Evolutionary conservation across 2,113 vertebrate species (phyloP).

Genomic region (Crypturellus undulatus): DNA sequence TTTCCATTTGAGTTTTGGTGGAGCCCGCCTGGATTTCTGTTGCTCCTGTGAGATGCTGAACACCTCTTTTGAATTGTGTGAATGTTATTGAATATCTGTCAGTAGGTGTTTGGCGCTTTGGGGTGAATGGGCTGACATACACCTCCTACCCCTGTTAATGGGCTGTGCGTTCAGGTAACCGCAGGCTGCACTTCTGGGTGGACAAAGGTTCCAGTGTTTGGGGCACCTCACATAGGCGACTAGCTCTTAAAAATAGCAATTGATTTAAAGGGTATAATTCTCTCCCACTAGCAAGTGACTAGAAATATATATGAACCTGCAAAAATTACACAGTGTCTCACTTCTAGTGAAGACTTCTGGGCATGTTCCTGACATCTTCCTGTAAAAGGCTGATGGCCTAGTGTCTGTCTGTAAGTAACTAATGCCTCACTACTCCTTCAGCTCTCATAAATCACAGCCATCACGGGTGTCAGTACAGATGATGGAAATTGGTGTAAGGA

Average conservation of each 20-base stretch:
- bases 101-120: not conserved
- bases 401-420: constrained; percentile 24
- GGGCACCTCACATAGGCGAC: not conserved
- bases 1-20: not conserved
- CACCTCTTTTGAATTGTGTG: not conserved
- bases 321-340: not conserved
- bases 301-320: not conserved
- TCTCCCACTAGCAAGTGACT: not conserved
- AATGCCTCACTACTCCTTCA: not conserved
- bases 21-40: not conserved
- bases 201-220: constrained; percentile 8
- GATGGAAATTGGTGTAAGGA: not conserved
- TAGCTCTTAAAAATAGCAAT: not conserved
- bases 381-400: constrained; percentile 29
- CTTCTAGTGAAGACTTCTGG: not conserved
- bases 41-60: not conserved
- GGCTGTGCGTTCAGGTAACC: not conserved
- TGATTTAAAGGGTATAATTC: not conserved
- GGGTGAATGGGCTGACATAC: rapidly evolving
- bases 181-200: not conserved
- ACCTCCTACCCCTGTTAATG: not conserved
- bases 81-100: not conserved
- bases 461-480: not conserved
- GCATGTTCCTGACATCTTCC: constrained; percentile 9
- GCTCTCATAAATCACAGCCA: not conserved